phyloP scores from a whole-genome alignment of 1,140 invertebrate species.

The Calephelis nemesis region DNA sequence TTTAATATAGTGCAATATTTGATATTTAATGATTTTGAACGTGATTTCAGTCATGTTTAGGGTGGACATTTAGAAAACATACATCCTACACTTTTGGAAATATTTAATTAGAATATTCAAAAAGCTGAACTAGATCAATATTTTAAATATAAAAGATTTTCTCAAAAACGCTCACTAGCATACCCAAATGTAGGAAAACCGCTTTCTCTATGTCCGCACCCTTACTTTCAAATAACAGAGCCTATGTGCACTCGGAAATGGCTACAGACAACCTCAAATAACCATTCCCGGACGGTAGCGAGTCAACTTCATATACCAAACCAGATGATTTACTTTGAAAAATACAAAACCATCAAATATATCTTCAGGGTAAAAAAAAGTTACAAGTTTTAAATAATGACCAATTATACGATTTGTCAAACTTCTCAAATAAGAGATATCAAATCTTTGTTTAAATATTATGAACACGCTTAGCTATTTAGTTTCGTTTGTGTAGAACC shows the following conservation, averaged over 20 bases:
- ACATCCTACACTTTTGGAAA: conserved; percentile 13
- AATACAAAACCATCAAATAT: conserved; percentile 49
- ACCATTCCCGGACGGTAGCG: too few species aligned
- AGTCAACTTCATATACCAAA: conserved; percentile 31
- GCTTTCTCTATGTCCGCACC: not conserved
- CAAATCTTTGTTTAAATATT: too few species aligned
- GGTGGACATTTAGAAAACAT: conserved; percentile 11
- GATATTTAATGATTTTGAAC: conserved; percentile 38
- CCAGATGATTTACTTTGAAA: conserved; percentile 48
- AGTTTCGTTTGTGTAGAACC: too few species aligned
- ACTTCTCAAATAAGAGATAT: too few species aligned
- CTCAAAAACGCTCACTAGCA: conserved; percentile 3
- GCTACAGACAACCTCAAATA: not conserved
- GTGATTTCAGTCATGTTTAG: conserved; percentile 53
- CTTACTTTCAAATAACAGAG: conserved; percentile 1
- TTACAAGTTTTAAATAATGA: too few species aligned
- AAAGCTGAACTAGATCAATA: conserved; percentile 5
- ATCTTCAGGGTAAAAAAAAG: too few species aligned
- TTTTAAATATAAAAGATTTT: conserved; percentile 16
- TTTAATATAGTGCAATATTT: conserved; percentile 40
- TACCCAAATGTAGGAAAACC: conserved; percentile 6
- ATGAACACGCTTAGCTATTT: too few species aligned
- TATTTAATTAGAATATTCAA: conserved; percentile 14
- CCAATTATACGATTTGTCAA: too few species aligned
- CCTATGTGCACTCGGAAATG: conserved; percentile 37